phyloP scores from a whole-genome alignment of 30 jellyfish, hydroid and myxozoan genomes.

The Rhopilema esculentum region DNA sequence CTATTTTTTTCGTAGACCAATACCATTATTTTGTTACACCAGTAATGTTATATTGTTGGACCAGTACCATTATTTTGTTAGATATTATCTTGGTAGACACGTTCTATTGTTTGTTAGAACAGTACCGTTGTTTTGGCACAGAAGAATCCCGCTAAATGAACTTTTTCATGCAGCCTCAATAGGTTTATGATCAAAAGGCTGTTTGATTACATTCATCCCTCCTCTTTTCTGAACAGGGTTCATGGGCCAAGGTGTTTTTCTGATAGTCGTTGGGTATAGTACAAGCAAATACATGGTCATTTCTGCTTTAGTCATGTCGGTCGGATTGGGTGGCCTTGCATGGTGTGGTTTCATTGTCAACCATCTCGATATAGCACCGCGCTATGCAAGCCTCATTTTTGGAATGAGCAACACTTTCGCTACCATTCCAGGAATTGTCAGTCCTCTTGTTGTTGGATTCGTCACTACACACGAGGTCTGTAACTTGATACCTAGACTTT shows the following conservation, averaged over 20 bases:
- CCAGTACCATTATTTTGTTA: no score
- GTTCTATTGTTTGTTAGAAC: no score
- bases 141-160: no score
- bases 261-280: slow-evolving; percentile 86
- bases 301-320: slow-evolving; percentile 83
- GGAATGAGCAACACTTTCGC: slow-evolving; percentile 96
- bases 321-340: slow-evolving; percentile 94
- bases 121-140: no score
- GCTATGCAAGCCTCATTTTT: slow-evolving; percentile 88
- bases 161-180: no score
- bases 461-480: slow-evolving; percentile 83
- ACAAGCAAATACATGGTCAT: slow-evolving; percentile 71
- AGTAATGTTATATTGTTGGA: no score
- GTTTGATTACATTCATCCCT: no score
- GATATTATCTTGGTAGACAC: no score
- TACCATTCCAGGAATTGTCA: slow-evolving; percentile 93
- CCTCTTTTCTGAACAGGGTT: slow-evolving; percentile 64
- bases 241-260: slow-evolving; percentile 73
- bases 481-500: background rate
- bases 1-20: no score
- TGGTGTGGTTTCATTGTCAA: slow-evolving; percentile 95
- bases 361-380: slow-evolving; percentile 94
- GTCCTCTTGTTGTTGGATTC: slow-evolving; percentile 90
- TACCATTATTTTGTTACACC: no score
- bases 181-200: no score